Evolutionary conservation across 92 coral and sea anemone genomes (phyloP).

Genomic region (Blastomussa wellsi): DNA sequence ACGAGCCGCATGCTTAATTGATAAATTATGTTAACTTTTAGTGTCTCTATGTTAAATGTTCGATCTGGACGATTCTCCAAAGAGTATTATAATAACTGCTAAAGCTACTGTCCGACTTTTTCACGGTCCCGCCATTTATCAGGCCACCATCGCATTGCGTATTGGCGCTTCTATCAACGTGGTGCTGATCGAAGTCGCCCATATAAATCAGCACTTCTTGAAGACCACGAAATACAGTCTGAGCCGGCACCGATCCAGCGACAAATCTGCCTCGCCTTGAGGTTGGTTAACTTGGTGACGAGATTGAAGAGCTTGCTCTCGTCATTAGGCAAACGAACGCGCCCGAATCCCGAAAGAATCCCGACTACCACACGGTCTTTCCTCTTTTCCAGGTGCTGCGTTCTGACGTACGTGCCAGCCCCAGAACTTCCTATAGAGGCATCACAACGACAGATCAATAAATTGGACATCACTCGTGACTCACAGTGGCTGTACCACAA

Average conservation of each 20-base stretch:
- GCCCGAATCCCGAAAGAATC: constrained; percentile 65
- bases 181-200: constrained; percentile 18
- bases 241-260: constrained; percentile 51
- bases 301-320: constrained; percentile 38
- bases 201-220: not conserved
- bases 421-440: constrained; percentile 80
- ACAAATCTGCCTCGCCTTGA: constrained; percentile 63
- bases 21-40: not conserved
- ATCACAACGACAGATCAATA: constrained; percentile 67
- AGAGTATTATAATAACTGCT: not conserved
- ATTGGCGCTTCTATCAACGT: not conserved
- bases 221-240: constrained; percentile 49
- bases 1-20: too few relatives aligned
- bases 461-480: constrained; percentile 41
- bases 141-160: not conserved
- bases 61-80: not conserved
- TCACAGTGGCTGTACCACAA: constrained; percentile 76
- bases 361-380: constrained; percentile 65
- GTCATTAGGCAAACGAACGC: constrained; percentile 36
- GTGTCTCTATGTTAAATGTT: not conserved
- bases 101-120: not conserved
- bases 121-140: not conserved
- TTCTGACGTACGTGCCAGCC: constrained; percentile 68
- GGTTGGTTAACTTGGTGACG: constrained; percentile 59
- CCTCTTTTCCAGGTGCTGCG: not conserved